Conservation (phyloP, 2,797 vertebrate genomes). For the Amphiprion clarkii region DNA sequence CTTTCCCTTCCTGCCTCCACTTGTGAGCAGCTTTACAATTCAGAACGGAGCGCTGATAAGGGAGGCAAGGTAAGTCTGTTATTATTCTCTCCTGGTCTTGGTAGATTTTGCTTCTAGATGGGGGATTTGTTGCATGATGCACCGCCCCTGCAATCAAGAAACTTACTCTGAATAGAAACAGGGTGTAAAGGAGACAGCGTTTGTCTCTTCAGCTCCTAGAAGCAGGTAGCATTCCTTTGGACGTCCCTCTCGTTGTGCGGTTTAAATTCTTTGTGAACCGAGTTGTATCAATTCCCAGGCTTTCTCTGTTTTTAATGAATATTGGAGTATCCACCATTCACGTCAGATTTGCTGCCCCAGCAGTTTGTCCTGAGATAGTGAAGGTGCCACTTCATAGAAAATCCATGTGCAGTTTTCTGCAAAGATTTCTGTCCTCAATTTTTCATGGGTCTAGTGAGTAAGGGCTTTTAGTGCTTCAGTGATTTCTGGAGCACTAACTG, state of each 20-base stretch:
- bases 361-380: conserved; percentile 18
- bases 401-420: conserved; percentile 29
- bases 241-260: neutral
- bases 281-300: neutral
- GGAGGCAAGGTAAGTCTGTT: conserved; percentile 81
- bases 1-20: conserved; percentile 50
- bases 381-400: conserved; percentile 23
- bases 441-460: conserved; percentile 44
- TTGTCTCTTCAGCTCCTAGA: neutral
- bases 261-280: conserved; percentile 22
- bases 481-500: conserved; percentile 35
- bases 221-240: neutral
- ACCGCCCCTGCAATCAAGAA: conserved; percentile 1
- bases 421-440: conserved; percentile 17
- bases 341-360: conserved; percentile 31
- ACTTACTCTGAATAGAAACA: neutral
- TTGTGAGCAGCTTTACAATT: conserved; percentile 83
- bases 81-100: conserved; percentile 18
- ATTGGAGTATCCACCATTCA: conserved; percentile 1
- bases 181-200: neutral
- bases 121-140: conserved; percentile 15
- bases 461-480: conserved; percentile 39
- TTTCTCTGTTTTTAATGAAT: conserved; percentile 29
- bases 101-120: conserved; percentile 5
- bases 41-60: conserved; percentile 78